phyloP scores from a whole-genome alignment of 2,888 invertebrate genomes.

The Erynnis tages region DNA sequence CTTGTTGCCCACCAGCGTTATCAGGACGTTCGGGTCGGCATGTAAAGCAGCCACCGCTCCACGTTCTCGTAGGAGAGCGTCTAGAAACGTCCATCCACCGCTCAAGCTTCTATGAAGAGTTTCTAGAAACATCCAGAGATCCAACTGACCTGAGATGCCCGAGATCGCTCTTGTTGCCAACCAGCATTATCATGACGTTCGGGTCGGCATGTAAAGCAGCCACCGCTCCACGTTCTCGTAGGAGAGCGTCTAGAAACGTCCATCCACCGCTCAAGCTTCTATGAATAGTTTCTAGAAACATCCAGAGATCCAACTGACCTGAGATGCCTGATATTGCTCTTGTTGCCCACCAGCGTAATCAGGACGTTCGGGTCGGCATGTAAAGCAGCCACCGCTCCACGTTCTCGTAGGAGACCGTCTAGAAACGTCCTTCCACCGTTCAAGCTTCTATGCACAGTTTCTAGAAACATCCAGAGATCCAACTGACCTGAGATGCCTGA shows the following conservation, averaged over 20 bases:
- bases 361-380: constrained; percentile 99
- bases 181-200: constrained; percentile 99
- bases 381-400: constrained; percentile 95
- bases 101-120: too few species aligned
- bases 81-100: too few species aligned
- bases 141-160: constrained; percentile 91
- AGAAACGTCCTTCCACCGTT: too few species aligned
- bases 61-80: constrained; percentile 99
- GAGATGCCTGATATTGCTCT: constrained; percentile 97
- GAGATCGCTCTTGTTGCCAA: constrained; percentile 98
- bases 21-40: constrained; percentile 99
- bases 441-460: too few species aligned
- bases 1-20: constrained; percentile 99
- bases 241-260: too few species aligned
- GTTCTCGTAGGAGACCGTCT: constrained; percentile 99
- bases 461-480: too few species aligned
- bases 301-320: constrained; percentile 68
- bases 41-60: constrained; percentile 99
- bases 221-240: constrained; percentile 99
- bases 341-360: constrained; percentile 99
- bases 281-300: too few species aligned
- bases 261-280: too few species aligned
- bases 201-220: constrained; percentile 99
- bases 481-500: constrained; percentile 91
- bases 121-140: too few species aligned